These are phyloP conservation scores for Zaprionus vittiger DNA, from an alignment of 1,140 invertebrate genomes.

Conservation along the genomic window DNA sequence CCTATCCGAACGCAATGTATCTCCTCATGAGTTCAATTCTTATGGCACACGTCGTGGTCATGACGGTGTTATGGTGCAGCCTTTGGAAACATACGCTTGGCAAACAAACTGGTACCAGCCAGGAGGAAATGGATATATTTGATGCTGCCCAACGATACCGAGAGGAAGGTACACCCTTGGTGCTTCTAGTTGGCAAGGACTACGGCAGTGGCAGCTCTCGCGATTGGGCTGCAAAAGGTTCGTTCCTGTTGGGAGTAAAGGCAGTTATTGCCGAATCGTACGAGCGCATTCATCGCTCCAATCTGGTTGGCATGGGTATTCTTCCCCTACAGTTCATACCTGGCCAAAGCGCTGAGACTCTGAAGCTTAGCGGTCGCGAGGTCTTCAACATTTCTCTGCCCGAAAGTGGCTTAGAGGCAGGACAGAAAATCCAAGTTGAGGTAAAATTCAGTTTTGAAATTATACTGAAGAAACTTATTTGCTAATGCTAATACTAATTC, in stretches of 20 bases:
- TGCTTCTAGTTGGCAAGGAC: constrained; percentile 54
- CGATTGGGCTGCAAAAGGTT: constrained; percentile 99
- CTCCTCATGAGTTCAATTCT: constrained; percentile 98
- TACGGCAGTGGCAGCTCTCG: constrained; percentile 96
- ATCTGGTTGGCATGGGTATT: constrained; percentile 99
- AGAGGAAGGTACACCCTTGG: constrained; percentile 31
- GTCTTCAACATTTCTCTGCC: constrained; percentile 92
- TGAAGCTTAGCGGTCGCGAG: constrained; percentile 94
- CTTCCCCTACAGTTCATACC: constrained; percentile 91
- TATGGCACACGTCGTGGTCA: constrained; percentile 98
- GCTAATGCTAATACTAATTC: background rate
- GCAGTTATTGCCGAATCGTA: constrained; percentile 99
- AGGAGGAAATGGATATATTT: constrained; percentile 96
- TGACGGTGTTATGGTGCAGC: constrained; percentile 99
- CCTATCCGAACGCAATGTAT: constrained; percentile 91
- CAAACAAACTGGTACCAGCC: constrained; percentile 96
- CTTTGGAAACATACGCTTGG: constrained; percentile 98
- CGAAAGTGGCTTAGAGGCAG: constrained; percentile 85
- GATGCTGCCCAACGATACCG: constrained; percentile 90
- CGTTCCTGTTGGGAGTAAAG: constrained; percentile 93
- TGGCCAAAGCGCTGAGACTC: constrained; percentile 89
- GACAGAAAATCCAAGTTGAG: constrained; percentile 79
- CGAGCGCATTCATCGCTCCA: constrained; percentile 98
- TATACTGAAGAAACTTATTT: constrained; percentile 19
- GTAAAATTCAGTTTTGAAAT: constrained; percentile 37